Base-by-base conservation (phyloP, 2,113 vertebrate species). In the Manacus vitellinus region DNA sequence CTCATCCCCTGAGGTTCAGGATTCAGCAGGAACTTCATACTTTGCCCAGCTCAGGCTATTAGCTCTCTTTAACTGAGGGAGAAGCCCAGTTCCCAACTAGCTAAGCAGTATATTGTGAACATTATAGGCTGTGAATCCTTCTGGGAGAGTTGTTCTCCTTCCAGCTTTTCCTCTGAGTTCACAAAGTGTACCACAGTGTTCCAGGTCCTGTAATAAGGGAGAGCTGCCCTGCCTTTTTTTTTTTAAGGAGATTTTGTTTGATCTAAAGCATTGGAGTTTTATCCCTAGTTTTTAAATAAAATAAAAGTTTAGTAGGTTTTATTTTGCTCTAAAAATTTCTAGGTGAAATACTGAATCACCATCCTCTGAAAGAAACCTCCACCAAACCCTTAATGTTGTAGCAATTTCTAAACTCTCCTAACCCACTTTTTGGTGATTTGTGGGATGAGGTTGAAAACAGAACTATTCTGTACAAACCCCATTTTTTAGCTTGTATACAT, bases 401-500 rank as follows among this genome's bases (percentile, higher is more conserved):
- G 16, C 1, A 10, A 4, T 73, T 56, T 56, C 49, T 70, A 39
- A 37, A 52, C 33, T 61, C 27, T 73, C 21, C 39, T 65, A 33
- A 24, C 8, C 4, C 2, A 11, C 28, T 18, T 83, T 75, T 20
- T 16, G 20, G 21, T 61, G 58, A 33, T 47, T 59, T 59, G 20
- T 44, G 28, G 21, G 52, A 73, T 16, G 14, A 51, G 27, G 24
- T 6, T 24, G 61, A 16, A 54, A 71, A 6, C 9, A 49, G 41
- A n/a, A 3, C 16, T 47, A 0, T 55, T 31, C 22, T 24, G n/a
- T 27, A 7, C 25, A 33, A 85, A 23, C 4, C 30, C 4, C 10
- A 1, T 8, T 16, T 51, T 46, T 76, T 24, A 25, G 4, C 14
- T 18, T 5, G 24, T 1, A 3, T 31, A 11, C 1, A 13, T 9